A percentile compares a stretch with the other conserved stretches of the same genome.
Conservation (phyloP, 2,797 vertebrate species). For the Ptychobarbus kaznakovi region DNA sequence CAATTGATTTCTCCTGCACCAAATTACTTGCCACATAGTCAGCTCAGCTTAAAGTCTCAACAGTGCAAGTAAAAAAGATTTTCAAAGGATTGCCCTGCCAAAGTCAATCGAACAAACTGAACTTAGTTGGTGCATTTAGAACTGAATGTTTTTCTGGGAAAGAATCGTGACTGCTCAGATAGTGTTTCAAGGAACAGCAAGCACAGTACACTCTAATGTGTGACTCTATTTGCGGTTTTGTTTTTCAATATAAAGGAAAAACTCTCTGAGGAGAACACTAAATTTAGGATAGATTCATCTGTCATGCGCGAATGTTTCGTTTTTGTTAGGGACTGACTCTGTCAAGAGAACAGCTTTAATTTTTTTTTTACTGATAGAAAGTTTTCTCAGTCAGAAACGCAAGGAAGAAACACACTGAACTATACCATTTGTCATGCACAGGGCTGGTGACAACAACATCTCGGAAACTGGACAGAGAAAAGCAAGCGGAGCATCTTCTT, state of each 20-base stretch:
- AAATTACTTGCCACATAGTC: constrained; percentile 32
- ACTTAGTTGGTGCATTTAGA: not conserved
- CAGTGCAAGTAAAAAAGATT: constrained; percentile 24
- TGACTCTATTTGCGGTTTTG: not conserved
- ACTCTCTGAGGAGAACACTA: not conserved
- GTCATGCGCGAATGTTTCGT: not conserved
- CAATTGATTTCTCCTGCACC: constrained; percentile 48
- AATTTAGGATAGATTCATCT: constrained; percentile 1
- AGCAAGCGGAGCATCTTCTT: constrained; percentile 83
- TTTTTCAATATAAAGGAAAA: not conserved
- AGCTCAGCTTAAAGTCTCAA: constrained; percentile 21
- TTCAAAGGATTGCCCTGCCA: constrained; percentile 7
- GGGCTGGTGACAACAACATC: constrained; percentile 85
- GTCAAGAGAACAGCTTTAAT: constrained; percentile 27
- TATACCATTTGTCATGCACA: constrained; percentile 52
- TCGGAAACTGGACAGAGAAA: constrained; percentile 84
- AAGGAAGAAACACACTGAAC: not conserved
- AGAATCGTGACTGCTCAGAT: not conserved
- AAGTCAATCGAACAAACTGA: constrained; percentile 19
- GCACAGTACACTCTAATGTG: not conserved
- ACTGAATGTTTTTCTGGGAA: constrained; percentile 1
- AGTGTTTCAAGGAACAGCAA: not conserved
- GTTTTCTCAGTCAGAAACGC: not conserved
- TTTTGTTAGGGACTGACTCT: not conserved
- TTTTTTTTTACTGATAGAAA: constrained; percentile 34